These are phyloP conservation scores for Mionectes olivaceus DNA, from an alignment of 2,797 vertebrate species.

Conservation along the genomic window DNA sequence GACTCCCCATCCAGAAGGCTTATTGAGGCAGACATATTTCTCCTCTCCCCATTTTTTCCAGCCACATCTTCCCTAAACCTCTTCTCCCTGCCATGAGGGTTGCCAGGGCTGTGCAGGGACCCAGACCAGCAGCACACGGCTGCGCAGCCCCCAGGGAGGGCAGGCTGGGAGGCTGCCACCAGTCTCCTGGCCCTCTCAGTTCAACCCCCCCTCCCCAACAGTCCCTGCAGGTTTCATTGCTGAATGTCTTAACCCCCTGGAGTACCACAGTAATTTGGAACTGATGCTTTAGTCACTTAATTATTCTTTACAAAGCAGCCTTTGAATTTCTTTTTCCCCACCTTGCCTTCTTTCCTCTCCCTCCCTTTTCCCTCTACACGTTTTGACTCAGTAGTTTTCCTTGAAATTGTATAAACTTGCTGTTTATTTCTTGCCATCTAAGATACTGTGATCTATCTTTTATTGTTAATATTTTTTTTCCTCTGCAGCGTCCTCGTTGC, in stretches of 20 bases:
- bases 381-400: constrained; percentile 61
- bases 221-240: background rate
- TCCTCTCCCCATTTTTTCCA: background rate
- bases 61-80: background rate
- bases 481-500: constrained; percentile 37
- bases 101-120: accelerated
- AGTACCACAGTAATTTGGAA: constrained; percentile 24
- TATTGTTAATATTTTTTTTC: constrained; percentile 64
- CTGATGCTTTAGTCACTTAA: constrained; percentile 48
- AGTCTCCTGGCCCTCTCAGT: background rate
- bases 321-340: constrained; percentile 36
- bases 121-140: background rate
- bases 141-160: accelerated
- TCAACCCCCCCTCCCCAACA: background rate
- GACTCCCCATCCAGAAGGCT: background rate
- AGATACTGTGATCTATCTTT: constrained; percentile 63
- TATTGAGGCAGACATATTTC: background rate
- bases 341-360: constrained; percentile 3
- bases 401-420: constrained; percentile 68
- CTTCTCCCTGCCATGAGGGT: accelerated
- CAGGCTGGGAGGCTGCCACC: background rate
- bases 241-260: background rate
- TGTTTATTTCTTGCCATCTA: constrained; percentile 65
- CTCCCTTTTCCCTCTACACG: background rate
- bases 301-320: constrained; percentile 49